Percentiles rank a stretch among this genome's conserved stretches.
These are phyloP conservation scores for Ptychoptera contaminata DNA, from an alignment of 2,888 invertebrate species.

Conservation along the genomic window DNA sequence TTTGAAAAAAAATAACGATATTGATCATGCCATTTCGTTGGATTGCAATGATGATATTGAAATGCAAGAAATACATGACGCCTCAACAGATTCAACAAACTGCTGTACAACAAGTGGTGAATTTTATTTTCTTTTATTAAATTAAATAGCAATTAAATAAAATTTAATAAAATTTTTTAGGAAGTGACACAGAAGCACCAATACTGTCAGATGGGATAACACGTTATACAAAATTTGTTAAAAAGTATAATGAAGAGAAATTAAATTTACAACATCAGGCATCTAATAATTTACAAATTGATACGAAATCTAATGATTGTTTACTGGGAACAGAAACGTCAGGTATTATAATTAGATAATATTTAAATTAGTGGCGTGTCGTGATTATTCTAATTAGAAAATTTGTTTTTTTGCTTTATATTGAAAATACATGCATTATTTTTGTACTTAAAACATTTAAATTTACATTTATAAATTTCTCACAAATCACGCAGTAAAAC, in stretches of 20 bases:
- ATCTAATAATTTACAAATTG: neutral
- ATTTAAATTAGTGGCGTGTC: no score
- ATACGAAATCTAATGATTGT: neutral
- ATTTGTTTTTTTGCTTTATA: no score
- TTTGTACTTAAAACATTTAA: no score
- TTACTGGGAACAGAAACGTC: neutral
- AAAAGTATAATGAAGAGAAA: neutral
- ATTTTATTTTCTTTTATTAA: neutral
- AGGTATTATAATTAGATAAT: no score
- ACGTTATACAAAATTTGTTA: slow-evolving; percentile 8
- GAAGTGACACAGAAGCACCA: slow-evolving; percentile 11
- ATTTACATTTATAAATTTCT: no score
- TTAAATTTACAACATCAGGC: neutral
- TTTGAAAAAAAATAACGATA: neutral
- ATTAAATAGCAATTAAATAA: neutral
- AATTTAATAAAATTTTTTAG: slow-evolving; percentile 8
- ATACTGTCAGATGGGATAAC: slow-evolving; percentile 10
- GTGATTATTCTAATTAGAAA: no score
- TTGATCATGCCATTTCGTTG: neutral
- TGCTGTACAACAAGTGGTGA: neutral
- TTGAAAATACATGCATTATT: no score
- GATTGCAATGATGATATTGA: neutral
- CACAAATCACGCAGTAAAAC: neutral
- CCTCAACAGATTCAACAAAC: neutral
- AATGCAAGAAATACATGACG: neutral